A percentile compares a stretch with the other conserved stretches of the same genome.
Evolutionary conservation across 2,113 vertebrate genomes (phyloP).

Genomic region (Chaetodon trifascialis): DNA sequence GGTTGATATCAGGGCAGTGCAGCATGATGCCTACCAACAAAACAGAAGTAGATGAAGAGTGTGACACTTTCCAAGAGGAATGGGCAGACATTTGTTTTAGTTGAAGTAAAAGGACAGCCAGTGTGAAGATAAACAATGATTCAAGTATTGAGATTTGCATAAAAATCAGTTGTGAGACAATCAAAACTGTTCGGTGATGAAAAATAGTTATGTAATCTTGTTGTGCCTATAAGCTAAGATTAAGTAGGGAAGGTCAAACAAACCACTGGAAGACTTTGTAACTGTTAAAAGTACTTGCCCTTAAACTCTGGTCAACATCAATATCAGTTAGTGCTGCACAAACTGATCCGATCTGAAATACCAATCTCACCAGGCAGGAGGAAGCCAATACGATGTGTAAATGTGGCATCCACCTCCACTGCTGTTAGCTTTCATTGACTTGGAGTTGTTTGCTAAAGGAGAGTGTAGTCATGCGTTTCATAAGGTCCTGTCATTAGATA

Average conservation of each 20-base stretch:
- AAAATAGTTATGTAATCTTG: neutral
- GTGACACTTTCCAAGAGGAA: too few relatives aligned
- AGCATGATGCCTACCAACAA: too few relatives aligned
- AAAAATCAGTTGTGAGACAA: neutral
- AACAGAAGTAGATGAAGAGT: too few relatives aligned
- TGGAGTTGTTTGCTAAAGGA: conserved; percentile 63
- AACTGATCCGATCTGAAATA: conserved; percentile 51
- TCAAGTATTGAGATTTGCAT: neutral
- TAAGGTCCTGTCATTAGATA: neutral
- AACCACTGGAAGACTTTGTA: neutral
- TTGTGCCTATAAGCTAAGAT: neutral
- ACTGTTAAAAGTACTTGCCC: neutral
- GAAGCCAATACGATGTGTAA: conserved; percentile 53
- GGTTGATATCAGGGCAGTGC: too few relatives aligned
- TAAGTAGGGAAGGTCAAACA: conserved; percentile 8
- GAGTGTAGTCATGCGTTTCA: conserved; percentile 51
- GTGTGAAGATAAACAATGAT: neutral
- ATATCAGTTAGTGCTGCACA: conserved; percentile 41
- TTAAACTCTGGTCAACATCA: conserved; percentile 5
- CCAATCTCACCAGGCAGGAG: conserved; percentile 22
- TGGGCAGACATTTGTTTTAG: too few relatives aligned
- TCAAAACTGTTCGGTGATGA: neutral
- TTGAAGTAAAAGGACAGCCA: too few relatives aligned
- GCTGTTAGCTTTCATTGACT: conserved; percentile 53
- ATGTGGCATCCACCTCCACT: conserved; percentile 53